Evolutionary conservation across 2,113 vertebrate species (phyloP).

Genomic region (Otis tarda): DNA sequence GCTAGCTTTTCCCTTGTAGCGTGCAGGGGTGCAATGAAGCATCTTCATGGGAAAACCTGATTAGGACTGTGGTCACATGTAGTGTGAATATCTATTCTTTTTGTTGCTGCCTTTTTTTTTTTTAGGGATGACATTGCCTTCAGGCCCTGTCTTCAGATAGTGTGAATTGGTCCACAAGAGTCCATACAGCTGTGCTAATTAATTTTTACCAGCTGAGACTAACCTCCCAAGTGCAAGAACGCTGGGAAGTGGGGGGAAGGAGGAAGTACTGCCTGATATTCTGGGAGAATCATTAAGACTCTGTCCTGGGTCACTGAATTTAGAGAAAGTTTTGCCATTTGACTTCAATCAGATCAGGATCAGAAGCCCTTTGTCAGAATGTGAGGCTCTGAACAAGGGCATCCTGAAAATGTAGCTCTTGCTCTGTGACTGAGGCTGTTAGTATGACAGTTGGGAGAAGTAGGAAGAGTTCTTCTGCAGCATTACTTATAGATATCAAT

Average conservation of each 20-base stretch:
- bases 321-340: not conserved
- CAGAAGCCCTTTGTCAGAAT: not conserved
- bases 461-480: not conserved
- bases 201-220: not conserved
- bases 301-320: not conserved
- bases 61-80: not conserved
- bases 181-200: not conserved
- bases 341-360: not conserved
- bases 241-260: fast-evolving
- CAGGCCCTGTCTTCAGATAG: not conserved
- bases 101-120: not conserved
- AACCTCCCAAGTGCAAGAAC: not conserved
- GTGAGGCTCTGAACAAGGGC: not conserved
- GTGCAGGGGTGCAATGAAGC: not conserved
- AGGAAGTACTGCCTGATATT: not conserved
- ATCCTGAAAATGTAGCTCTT: not conserved
- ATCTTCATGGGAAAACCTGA: not conserved
- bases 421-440: not conserved
- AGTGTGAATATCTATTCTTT: not conserved
- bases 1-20: not conserved
- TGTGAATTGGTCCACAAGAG: not conserved
- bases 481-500: not conserved
- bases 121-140: not conserved
- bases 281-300: not conserved
- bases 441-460: not conserved